phyloP scores from a whole-genome alignment of 2,113 vertebrate genomes.

The Seriola rivoliana region DNA sequence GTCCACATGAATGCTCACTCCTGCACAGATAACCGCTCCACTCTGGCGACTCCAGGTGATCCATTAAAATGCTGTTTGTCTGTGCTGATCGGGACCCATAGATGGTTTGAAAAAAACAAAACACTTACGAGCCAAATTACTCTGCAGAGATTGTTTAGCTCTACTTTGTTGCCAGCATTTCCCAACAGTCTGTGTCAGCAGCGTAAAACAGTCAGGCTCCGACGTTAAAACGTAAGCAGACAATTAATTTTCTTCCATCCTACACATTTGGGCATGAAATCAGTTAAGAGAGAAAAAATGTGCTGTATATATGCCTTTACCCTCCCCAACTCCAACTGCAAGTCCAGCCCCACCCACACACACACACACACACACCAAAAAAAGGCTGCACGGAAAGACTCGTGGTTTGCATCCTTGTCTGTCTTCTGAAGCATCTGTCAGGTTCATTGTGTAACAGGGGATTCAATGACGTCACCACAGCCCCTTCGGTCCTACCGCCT shows the following conservation, averaged over 20 bases:
- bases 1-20: background rate
- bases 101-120: slow-evolving; percentile 10
- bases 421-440: slow-evolving; percentile 43
- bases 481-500: slow-evolving; percentile 53
- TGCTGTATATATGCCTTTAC: background rate
- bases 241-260: slow-evolving; percentile 42
- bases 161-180: slow-evolving; percentile 24
- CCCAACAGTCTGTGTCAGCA: slow-evolving; percentile 35
- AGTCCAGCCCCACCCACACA: background rate
- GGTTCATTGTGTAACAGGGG: slow-evolving; percentile 67
- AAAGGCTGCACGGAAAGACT: slow-evolving; percentile 4
- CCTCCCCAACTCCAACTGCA: background rate
- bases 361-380: slow-evolving; percentile 18
- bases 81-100: slow-evolving; percentile 16
- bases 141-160: slow-evolving; percentile 45
- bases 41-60: slow-evolving; percentile 27
- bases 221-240: slow-evolving; percentile 9
- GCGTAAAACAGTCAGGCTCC: slow-evolving; percentile 13
- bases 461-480: slow-evolving; percentile 72
- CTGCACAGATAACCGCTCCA: slow-evolving; percentile 16
- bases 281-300: slow-evolving; percentile 22
- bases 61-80: slow-evolving; percentile 45
- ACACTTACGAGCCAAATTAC: slow-evolving; percentile 14
- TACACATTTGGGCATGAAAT: slow-evolving; percentile 34
- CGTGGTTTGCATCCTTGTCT: slow-evolving; percentile 48